These are phyloP conservation scores for Drosophila phalerata DNA, from an alignment of 2,888 invertebrate species.

Conservation along the genomic window DNA sequence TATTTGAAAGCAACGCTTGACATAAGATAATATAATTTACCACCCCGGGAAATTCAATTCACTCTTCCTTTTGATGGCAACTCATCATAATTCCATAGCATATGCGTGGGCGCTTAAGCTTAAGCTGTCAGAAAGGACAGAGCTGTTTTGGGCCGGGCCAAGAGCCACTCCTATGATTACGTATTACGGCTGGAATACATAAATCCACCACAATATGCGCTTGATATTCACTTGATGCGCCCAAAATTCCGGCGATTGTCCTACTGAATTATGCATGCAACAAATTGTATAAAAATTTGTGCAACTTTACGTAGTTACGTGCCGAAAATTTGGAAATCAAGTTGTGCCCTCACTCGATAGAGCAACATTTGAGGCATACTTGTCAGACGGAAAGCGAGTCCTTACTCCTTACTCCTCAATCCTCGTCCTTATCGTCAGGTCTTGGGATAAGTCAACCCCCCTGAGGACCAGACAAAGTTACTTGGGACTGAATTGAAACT, in stretches of 20 bases:
- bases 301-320: conserved; percentile 81
- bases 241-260: conserved; percentile 58
- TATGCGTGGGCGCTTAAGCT: conserved; percentile 63
- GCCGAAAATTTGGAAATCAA: conserved; percentile 80
- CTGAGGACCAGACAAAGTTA: conserved; percentile 38
- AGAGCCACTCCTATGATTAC: conserved; percentile 9
- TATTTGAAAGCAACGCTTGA: not conserved
- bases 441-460: conserved; percentile 64
- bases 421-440: conserved; percentile 14
- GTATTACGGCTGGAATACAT: conserved; percentile 47
- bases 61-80: not conserved
- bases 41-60: not conserved
- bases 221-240: conserved; percentile 57
- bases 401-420: conserved; percentile 1
- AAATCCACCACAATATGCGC: conserved; percentile 72
- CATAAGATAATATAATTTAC: conserved; percentile 32
- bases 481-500: conserved; percentile 28
- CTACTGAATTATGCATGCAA: conserved; percentile 82
- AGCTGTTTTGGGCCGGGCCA: conserved; percentile 10
- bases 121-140: conserved; percentile 35
- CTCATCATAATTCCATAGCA: conserved; percentile 81
- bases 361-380: conserved; percentile 73
- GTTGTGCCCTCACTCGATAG: conserved; percentile 28
- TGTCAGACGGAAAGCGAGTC: conserved; percentile 30
- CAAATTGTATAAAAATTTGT: conserved; percentile 83